phyloP scores from a whole-genome alignment of 1,140 invertebrate species.

The Drosophila sucinea region DNA sequence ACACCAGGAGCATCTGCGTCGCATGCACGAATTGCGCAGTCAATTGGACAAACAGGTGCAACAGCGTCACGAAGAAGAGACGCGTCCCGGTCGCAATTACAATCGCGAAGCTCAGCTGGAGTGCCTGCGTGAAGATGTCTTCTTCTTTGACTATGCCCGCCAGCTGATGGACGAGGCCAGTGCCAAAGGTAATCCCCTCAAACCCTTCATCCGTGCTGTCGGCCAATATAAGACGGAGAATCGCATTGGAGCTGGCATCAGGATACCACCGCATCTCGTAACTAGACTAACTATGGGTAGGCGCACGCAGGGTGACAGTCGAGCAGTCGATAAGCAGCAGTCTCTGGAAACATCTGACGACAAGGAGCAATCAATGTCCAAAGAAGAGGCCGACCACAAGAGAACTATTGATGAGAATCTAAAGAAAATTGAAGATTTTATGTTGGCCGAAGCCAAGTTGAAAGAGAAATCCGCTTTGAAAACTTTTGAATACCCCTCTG shows the following conservation, averaged over 20 bases:
- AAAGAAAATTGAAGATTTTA: slow-evolving; percentile 53
- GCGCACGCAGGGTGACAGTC: slow-evolving; percentile 57
- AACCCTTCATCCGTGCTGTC: slow-evolving; percentile 58
- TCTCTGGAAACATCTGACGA: background rate
- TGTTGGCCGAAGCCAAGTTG: slow-evolving; percentile 36
- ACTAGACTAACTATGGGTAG: slow-evolving; percentile 61
- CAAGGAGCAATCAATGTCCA: background rate
- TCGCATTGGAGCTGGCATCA: slow-evolving; percentile 50
- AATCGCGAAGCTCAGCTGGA: slow-evolving; percentile 62
- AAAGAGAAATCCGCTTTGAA: background rate
- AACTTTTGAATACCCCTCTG: background rate
- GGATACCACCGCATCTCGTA: slow-evolving; percentile 51
- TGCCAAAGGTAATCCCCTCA: slow-evolving; percentile 47
- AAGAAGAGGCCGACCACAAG: slow-evolving; percentile 29
- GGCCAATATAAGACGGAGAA: slow-evolving; percentile 61
- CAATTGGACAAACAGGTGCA: slow-evolving; percentile 57
- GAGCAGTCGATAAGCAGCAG: slow-evolving; percentile 12
- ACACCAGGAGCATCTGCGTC: slow-evolving; percentile 49
- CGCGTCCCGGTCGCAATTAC: slow-evolving; percentile 57
- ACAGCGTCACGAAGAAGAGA: slow-evolving; percentile 39
- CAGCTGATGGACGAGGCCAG: slow-evolving; percentile 59
- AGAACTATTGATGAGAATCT: slow-evolving; percentile 43
- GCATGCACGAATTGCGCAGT: slow-evolving; percentile 45
- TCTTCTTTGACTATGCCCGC: slow-evolving; percentile 63
- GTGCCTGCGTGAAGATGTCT: slow-evolving; percentile 57